Evolutionary conservation across 2,113 vertebrate species (phyloP), one percentile per base, ranked within the genome.

Genomic region (Coptodon bakossiorum): DNA sequence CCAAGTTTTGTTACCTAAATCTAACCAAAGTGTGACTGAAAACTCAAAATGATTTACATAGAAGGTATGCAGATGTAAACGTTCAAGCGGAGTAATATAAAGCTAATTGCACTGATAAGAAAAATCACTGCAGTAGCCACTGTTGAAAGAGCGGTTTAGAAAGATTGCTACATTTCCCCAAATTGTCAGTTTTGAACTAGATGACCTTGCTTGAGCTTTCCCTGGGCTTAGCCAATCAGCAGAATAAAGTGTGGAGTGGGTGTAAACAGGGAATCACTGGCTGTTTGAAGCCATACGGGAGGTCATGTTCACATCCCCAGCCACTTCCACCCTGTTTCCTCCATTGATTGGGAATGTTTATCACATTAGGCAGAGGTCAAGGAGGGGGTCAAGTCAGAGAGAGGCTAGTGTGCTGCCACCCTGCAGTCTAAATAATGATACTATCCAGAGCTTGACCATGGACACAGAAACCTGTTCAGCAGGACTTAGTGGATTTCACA

Each of bases 271-370:
- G 86, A 86, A 83, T 83, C 40, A 24, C 63, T 86, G 81, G 43
- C 9, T 11, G 81, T 95, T 95, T 95, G 94, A 96, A 95, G 94
- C 88, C 89, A 61, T 48, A 63, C 84, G 22, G 56, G 87, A 94
- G 95, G 95, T 96, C 95, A 95, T 80, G 94, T 93, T 91, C 92
- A 92, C 85, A 86, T 93, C 93, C 91, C 92, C 9, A 59, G 85
- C 82, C 88, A 92, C 95, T 95, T 95, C 94, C 95, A 88, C 87
- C 59, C 91, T 93, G 93, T 91, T 96, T 95, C 95, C 95, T 95
- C 90, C 90, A 91, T 93, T 95, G 95, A 96, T 95, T 95, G 94
- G 92, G 90, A 93, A 91, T 94, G 91, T 96, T 95, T 95, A 93
- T 95, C 95, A 94, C 90, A 94, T 94, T 92, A 94, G 90, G 50